Evolutionary conservation across 2,113 vertebrate genomes (phyloP).

Genomic region (Gyps fulvus): DNA sequence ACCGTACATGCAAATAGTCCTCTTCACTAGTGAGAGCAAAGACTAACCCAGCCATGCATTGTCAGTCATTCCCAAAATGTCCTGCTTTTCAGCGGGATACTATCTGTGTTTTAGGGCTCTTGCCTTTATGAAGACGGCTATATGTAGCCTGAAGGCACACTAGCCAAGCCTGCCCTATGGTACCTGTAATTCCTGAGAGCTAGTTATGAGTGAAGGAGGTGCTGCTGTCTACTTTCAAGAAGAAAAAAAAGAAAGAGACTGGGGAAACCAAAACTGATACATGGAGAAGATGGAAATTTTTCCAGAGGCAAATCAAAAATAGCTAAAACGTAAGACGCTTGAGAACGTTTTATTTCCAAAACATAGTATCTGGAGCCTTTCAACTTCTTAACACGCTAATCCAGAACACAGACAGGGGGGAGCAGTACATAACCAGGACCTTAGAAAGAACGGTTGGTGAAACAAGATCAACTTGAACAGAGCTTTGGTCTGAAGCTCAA

Average conservation of each 20-base stretch:
- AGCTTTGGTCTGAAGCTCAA: background rate
- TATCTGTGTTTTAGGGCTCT: background rate
- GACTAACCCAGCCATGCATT: background rate
- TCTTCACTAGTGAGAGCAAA: background rate
- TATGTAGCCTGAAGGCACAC: background rate
- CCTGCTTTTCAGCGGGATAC: background rate
- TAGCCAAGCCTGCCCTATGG: background rate
- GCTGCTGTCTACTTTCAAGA: background rate
- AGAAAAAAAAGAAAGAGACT: fast-evolving
- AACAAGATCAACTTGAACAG: background rate
- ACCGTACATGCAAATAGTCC: fast-evolving
- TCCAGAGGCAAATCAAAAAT: background rate
- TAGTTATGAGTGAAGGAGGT: background rate
- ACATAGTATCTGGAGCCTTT: background rate
- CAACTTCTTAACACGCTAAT: background rate
- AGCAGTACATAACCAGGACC: background rate
- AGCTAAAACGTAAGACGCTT: background rate
- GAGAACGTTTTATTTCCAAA: background rate
- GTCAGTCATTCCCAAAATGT: background rate
- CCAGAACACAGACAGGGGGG: background rate
- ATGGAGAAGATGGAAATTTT: background rate
- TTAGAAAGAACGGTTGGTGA: background rate
- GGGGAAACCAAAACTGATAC: background rate
- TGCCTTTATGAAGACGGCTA: background rate
- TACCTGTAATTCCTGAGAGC: background rate